These are phyloP conservation scores for Lycopodina hypogea DNA, from an alignment of 37 sponge, comb jelly and placozoan species.

Conservation along the genomic window DNA sequence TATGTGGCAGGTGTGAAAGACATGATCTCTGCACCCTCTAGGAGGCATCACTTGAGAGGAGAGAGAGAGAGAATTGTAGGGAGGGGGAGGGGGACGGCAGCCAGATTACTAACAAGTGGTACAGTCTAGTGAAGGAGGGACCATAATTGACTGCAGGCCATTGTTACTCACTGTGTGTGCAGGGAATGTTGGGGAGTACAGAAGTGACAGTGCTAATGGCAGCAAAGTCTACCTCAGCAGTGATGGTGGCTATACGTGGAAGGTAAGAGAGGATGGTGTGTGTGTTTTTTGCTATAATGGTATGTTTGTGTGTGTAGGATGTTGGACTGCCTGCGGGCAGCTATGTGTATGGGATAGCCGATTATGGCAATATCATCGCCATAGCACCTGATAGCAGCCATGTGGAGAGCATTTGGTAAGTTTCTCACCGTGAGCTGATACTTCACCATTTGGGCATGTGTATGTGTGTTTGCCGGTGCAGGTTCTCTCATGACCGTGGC, in stretches of 20 bases:
- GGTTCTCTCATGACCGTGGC: conserved; percentile 76
- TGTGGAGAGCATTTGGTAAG: conserved; percentile 33
- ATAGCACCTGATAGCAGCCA: conserved; percentile 12
- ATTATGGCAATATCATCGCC: conserved; percentile 67
- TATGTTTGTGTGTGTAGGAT: conserved; percentile 5
- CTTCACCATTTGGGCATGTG: too few species aligned
- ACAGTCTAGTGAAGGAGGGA: too few species aligned
- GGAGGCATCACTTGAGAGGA: too few species aligned
- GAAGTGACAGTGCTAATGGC: conserved; percentile 15
- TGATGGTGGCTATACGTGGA: conserved; percentile 60
- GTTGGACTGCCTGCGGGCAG: conserved; percentile 23
- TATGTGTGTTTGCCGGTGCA: not conserved
- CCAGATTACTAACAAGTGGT: too few species aligned
- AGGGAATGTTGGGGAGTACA: conserved; percentile 31
- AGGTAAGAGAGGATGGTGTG: conserved; percentile 3
- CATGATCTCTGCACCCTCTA: too few species aligned
- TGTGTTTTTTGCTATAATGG: too few species aligned
- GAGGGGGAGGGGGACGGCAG: too few species aligned
- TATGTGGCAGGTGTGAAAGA: too few species aligned
- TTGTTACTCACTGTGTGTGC: too few species aligned
- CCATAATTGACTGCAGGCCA: too few species aligned
- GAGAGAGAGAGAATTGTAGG: too few species aligned
- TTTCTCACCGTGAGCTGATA: not conserved
- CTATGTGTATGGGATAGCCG: conserved; percentile 59
- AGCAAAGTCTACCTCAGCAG: conserved; percentile 17